Percentiles rank a stretch among this genome's conserved stretches.
Evolutionary conservation across 2,797 vertebrate genomes (phyloP).

Genomic region (Microtus californicus): DNA sequence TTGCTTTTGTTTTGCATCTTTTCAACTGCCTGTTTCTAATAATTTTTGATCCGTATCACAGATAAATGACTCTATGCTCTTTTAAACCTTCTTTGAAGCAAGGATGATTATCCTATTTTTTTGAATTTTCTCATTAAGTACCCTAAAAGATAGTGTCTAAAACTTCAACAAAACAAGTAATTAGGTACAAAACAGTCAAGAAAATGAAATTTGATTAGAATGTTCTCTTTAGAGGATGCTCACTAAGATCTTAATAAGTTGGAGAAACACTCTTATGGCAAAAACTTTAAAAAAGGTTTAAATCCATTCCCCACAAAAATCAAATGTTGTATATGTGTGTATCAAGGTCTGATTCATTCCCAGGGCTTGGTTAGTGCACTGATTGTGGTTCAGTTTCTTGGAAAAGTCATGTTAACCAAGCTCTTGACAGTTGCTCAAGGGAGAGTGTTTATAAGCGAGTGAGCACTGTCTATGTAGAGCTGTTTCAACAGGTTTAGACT

Average conservation of each 20-base stretch:
- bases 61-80: background rate
- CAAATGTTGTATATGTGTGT: background rate
- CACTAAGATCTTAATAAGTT: conserved; percentile 30
- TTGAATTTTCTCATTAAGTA: conserved; percentile 13
- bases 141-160: conserved; percentile 34
- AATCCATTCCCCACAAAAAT: background rate
- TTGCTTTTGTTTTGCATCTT: conserved; percentile 39
- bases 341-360: background rate
- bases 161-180: conserved; percentile 37
- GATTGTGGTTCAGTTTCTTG: conserved; percentile 17
- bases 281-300: background rate
- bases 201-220: conserved; percentile 54
- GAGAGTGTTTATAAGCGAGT: background rate
- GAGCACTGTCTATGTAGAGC: background rate
- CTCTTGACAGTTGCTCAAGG: background rate
- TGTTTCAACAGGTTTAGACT: background rate
- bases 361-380: background rate
- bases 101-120: conserved; percentile 36
- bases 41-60: background rate
- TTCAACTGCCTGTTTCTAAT: conserved; percentile 36
- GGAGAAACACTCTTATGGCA: background rate
- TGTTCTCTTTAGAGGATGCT: background rate
- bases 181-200: conserved; percentile 22
- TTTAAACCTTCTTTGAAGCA: conserved; percentile 8
- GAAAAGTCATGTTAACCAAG: conserved; percentile 31